These are phyloP conservation scores for Hypsopygia costalis DNA, from an alignment of 2,888 invertebrate species.

Conservation along the genomic window DNA sequence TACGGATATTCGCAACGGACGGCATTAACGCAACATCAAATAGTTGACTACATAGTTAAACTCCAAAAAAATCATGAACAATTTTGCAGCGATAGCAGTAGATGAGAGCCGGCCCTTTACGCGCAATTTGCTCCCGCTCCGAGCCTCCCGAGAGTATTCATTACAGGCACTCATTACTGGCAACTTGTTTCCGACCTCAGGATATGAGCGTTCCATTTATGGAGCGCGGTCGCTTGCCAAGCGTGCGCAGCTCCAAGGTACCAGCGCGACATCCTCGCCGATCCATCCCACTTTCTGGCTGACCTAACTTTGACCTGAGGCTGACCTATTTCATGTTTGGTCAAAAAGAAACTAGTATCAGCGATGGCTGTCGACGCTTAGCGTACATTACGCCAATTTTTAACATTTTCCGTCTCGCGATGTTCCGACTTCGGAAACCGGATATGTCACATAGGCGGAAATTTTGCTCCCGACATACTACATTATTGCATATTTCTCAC, in stretches of 20 bases:
- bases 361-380: not conserved
- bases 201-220: constrained; percentile 5
- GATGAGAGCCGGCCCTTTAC: constrained; percentile 2
- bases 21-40: not conserved
- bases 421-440: not conserved
- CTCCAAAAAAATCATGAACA: too few species aligned
- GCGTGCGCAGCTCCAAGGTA: constrained; percentile 1
- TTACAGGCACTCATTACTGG: constrained; percentile 8
- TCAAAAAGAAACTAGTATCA: constrained; percentile 3
- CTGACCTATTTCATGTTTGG: constrained; percentile 17
- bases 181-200: constrained; percentile 5
- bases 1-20: not conserved
- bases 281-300: constrained; percentile 13
- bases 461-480: too few species aligned
- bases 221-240: constrained; percentile 3
- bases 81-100: not conserved
- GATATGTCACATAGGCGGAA: not conserved
- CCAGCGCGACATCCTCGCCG: constrained; percentile 6
- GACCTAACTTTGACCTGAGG: constrained; percentile 22
- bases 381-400: not conserved
- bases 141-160: constrained; percentile 2
- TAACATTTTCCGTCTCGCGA: constrained; percentile 3
- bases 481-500: too few species aligned
- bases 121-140: constrained; percentile 8
- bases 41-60: too few species aligned